Evolutionary conservation across 1,140 invertebrate genomes (phyloP), one percentile per base, ranked within the genome.

Genomic region (Dufourea novaeangliae): DNA sequence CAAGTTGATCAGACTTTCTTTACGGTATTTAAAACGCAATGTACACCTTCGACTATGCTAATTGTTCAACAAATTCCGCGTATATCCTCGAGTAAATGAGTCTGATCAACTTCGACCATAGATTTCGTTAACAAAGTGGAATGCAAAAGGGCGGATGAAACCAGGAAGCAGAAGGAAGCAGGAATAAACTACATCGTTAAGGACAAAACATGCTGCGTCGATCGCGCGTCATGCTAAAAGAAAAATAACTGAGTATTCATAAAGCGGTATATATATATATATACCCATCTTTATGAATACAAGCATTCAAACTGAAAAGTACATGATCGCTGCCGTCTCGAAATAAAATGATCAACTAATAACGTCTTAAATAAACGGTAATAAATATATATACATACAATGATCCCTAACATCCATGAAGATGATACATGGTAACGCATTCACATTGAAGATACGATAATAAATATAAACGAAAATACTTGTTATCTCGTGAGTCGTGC

Each of bases 241-340:
- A 79, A 86, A 85, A 77, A 66, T 67, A 69, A 82, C 37, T 81
- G 54, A 66, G 79, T 71, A 78, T 82, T 39, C 41, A 57, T 32
- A 14, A 82, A 76, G 72, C 79, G 29, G n/a, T n/a, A n/a, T n/a
- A n/a, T n/a, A 32, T 34, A 29, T 20, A 46, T 20, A 22, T 20
- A 20, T 25, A 22, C 10, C 3, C 67, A 52, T 81, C 57, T 63
- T 64, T 11, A 46, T 56, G 11, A 62, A 29, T 56, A 54, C 77
- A 83, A 76, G 71, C 63, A 64, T 84, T 74, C 41, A 88, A 90
- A 90, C 89, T 90, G 89, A 91, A 89, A 89, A 91, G 89, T 89
- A 83, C 46, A 41, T 32, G 86, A 84, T 81, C 72, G 88, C 89
- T 89, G 89, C 85, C 80, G 79, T 78, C 56, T 80, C 57, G 50